phyloP scores from a whole-genome alignment of 1,140 invertebrate species.

The Ceratina calcarata region DNA sequence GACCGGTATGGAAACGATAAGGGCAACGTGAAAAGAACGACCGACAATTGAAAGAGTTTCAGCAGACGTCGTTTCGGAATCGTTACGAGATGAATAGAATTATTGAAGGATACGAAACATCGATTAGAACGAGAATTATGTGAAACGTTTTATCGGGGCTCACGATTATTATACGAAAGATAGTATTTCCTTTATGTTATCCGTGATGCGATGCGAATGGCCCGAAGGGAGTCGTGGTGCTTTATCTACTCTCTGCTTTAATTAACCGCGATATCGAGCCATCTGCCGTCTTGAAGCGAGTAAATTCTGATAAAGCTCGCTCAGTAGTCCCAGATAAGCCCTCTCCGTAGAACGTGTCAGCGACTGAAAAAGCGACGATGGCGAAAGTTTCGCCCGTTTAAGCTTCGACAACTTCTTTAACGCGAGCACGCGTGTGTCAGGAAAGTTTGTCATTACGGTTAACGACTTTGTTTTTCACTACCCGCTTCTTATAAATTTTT shows the following conservation, averaged over 20 bases:
- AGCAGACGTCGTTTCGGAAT: too few species aligned
- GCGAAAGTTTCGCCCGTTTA: conserved; percentile 5
- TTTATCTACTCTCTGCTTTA: not conserved
- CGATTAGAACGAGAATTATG: too few species aligned
- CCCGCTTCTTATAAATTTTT: not conserved
- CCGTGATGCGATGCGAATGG: too few species aligned
- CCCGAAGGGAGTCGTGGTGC: too few species aligned
- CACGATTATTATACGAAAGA: not conserved
- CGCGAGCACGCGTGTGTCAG: not conserved
- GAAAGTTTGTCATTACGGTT: not conserved
- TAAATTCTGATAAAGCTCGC: conserved; percentile 22
- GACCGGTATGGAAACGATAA: not conserved
- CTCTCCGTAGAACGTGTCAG: conserved; percentile 19
- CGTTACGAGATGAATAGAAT: too few species aligned
- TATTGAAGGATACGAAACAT: too few species aligned
- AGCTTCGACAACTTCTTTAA: not conserved
- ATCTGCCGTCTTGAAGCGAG: conserved; percentile 17
- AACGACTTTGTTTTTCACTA: not conserved
- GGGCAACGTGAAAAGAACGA: not conserved
- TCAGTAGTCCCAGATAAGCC: conserved; percentile 10
- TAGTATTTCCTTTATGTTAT: not conserved
- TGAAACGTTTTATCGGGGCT: too few species aligned
- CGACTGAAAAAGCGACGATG: conserved; percentile 4
- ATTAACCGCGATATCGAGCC: conserved; percentile 23
- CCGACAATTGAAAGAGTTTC: too few species aligned